phyloP scores from a whole-genome alignment of 2,797 vertebrate genomes.

The Manis javanica region DNA sequence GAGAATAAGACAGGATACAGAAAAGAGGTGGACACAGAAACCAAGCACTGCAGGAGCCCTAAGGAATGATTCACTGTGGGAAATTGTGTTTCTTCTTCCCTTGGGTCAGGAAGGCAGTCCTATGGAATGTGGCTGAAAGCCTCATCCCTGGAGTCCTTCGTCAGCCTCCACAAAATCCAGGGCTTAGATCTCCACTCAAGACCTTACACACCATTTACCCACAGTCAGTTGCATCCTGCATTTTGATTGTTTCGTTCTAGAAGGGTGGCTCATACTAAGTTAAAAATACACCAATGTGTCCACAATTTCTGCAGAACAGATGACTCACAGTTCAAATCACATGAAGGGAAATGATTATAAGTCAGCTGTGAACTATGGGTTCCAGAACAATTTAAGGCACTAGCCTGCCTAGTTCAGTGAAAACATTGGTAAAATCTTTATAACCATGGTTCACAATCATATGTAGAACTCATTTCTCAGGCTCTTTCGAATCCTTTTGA shows the following conservation, averaged over 20 bases:
- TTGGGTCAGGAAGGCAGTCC: neutral
- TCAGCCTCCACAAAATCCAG: neutral
- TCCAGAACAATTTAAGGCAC: constrained; percentile 57
- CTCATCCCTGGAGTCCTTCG: neutral
- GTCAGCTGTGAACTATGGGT: constrained; percentile 57
- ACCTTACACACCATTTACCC: neutral
- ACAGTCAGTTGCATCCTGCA: neutral
- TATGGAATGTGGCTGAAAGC: neutral
- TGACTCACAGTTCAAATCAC: constrained; percentile 77
- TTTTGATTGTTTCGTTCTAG: constrained; percentile 60
- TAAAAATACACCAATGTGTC: constrained; percentile 77
- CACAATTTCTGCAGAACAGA: constrained; percentile 70
- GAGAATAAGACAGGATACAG: neutral
- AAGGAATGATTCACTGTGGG: neutral
- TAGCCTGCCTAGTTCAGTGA: neutral
- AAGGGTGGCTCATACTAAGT: constrained; percentile 63
- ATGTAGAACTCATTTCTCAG: neutral
- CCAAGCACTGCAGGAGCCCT: neutral
- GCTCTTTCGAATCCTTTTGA: neutral
- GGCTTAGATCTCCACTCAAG: neutral
- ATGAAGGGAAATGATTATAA: constrained; percentile 71
- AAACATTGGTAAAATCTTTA: neutral
- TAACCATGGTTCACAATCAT: neutral
- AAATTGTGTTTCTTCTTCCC: constrained; percentile 14
- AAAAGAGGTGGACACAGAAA: constrained; percentile 22